Conservation (phyloP, 1,140 invertebrate species). For the Drosophila jambulina region DNA sequence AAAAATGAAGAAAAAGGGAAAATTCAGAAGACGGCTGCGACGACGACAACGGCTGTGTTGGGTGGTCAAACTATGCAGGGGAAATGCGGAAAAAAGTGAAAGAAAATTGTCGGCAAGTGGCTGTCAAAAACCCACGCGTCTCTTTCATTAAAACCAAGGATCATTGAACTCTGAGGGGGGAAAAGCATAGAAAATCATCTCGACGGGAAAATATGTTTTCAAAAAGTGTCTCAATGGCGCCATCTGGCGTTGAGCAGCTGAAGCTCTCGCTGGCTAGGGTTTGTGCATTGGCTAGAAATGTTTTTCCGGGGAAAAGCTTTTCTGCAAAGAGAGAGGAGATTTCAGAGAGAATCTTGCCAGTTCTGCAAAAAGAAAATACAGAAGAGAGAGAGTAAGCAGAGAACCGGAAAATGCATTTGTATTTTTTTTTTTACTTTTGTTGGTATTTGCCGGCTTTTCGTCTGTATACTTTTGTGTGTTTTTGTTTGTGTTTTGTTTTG, state of each 20-base stretch:
- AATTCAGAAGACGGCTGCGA: neutral
- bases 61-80: slow-evolving; percentile 54
- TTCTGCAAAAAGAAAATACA: neutral
- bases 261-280: neutral
- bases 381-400: neutral
- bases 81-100: slow-evolving; percentile 8
- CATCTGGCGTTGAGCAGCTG: slow-evolving; percentile 7
- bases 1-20: slow-evolving; percentile 35
- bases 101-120: slow-evolving; percentile 49
- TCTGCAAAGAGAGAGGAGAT: slow-evolving; percentile 1
- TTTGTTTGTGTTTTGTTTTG: slow-evolving; percentile 28
- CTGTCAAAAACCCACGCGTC: slow-evolving; percentile 71
- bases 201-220: slow-evolving; percentile 21
- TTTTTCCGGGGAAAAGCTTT: slow-evolving; percentile 5
- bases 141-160: slow-evolving; percentile 33
- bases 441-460: slow-evolving; percentile 20
- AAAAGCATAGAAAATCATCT: slow-evolving; percentile 23
- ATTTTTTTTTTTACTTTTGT: slow-evolving; percentile 11
- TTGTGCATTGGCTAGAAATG: slow-evolving; percentile 3
- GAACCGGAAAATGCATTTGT: slow-evolving; percentile 13
- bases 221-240: slow-evolving; percentile 8
- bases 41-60: slow-evolving; percentile 16
- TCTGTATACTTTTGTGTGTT: slow-evolving; percentile 16
- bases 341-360: neutral
- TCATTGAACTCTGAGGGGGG: slow-evolving; percentile 51